Evolutionary conservation across 2,797 vertebrate genomes (phyloP).

Genomic region (Sus cebifrons): DNA sequence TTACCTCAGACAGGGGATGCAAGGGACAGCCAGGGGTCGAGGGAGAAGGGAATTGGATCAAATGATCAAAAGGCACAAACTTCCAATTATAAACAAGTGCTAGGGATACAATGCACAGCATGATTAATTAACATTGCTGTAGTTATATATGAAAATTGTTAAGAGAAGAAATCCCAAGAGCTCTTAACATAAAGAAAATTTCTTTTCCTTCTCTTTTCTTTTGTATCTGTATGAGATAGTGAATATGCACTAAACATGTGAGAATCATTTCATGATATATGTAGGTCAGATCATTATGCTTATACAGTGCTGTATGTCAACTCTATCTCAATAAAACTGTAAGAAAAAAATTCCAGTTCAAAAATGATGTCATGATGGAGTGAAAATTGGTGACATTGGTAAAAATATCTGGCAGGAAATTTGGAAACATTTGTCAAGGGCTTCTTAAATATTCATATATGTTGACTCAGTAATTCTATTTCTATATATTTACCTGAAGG

Average conservation of each 20-base stretch:
- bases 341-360: not conserved
- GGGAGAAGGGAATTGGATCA: not conserved
- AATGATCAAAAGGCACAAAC: not conserved
- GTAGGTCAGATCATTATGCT: not conserved
- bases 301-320: not conserved
- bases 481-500: conserved; percentile 1
- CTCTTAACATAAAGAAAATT: not conserved
- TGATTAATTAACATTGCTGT: not conserved
- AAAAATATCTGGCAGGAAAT: conserved; percentile 28
- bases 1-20: too few relatives aligned
- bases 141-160: not conserved
- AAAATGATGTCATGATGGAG: not conserved
- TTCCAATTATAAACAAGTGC: not conserved
- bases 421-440: not conserved
- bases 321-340: not conserved
- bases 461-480: not conserved
- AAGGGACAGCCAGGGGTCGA: not conserved
- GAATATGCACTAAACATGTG: not conserved
- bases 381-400: not conserved
- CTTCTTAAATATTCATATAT: conserved; percentile 38
- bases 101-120: not conserved
- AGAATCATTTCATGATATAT: not conserved
- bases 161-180: not conserved
- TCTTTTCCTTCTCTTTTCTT: not conserved
- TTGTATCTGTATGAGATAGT: not conserved